Evolutionary conservation across 2,113 vertebrate genomes (phyloP), one percentile per base, ranked within the genome.

Genomic region (Neogobius melanostomus): DNA sequence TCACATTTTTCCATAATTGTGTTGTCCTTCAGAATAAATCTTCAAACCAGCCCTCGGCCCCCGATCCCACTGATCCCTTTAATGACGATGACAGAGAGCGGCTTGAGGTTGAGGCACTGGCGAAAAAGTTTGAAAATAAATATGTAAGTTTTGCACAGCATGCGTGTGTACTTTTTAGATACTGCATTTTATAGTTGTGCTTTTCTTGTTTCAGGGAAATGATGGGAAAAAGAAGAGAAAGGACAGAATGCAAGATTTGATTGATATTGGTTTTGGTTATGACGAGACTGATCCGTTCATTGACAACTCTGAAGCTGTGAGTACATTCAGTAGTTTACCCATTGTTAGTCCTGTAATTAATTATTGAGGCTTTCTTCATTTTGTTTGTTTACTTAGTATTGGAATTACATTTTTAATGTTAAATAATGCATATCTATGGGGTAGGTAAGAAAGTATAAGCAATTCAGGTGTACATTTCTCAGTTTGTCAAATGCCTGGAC

Each of bases 251-350:
- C 97, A 99, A 88, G 98, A 99, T 88, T 91, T 99, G 46, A 95
- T 99, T 21, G 97, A 99, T 87, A 99, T 99, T 62, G 98, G 98
- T 49, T 98, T 96, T 75, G 98, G 98, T 74, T 99, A 99, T 21
- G 98, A 99, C 79, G 96, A 99, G 76, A 97, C 96, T 0, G 98
- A 99, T 82, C 96, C 98, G 3, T 99, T 99, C 90, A 99, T 99
- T 66, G 98, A 99, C 92, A 99, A 99, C 86, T 97, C 97, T 50
- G 97, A 99, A 89, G 96, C 98, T 84, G 98, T 99, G 87, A 98
- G 96, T 96, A 42, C 56, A 6, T 36, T 36, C 28, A 2, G 28
- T 11, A 57, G 53, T 65, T 84, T 85, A 69, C 65, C 77, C 67
- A 67, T 80, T 66, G 64, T 21, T 21, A 21, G 21, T 21, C 21